Base-by-base conservation (phyloP, 2,113 vertebrate genomes). In the Forbesichthys papilliferus region DNA sequence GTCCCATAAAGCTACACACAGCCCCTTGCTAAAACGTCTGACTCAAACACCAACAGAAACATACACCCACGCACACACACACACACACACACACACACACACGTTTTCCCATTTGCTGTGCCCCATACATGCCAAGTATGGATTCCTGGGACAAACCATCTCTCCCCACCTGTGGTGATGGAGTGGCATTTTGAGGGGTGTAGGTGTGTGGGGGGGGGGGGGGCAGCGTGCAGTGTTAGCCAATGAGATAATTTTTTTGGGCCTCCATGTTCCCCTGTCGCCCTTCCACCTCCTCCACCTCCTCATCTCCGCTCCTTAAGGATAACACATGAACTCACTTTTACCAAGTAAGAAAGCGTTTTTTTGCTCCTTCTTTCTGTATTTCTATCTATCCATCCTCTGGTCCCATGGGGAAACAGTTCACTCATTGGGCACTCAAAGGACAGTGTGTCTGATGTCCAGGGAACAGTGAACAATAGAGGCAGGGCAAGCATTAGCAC, bases 191-290 rank as follows among this genome's bases (percentile, higher is more conserved):
- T 20, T 20, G 20, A 20, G 20, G 20, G 20, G 20, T 57, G 8
- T 49, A 8, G 7, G 48, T 49, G 1, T 49, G 48, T 49, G 78
- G 71, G 67, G 63, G 78, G 55, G 59, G 4, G 11, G 64, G 64
- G 33, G 42, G 64, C 61, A 47, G 59, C 66, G 80, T 74, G n/a
- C 13, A 14, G 4, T 55, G n/a, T 54, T 82, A 72, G 71, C 75
- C 74, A 74, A 66, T 92, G 88, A 91, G 81, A 76, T 92, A 86
- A 92, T 88, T 71, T 61, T 70, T 69, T 66, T 63, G 68, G 70
- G 49, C 69, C 73, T 82, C 66, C 75, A 69, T 73, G 86, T 79
- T 52, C 66, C 54, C 65, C 75, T 55, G 71, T 74, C 84, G 81
- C 58, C 7, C 52, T 59, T 78, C 54, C 46, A 51, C 3, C 60